Base-by-base conservation (phyloP, 2,113 vertebrate species). In the Myanophis thanlyinensis region DNA sequence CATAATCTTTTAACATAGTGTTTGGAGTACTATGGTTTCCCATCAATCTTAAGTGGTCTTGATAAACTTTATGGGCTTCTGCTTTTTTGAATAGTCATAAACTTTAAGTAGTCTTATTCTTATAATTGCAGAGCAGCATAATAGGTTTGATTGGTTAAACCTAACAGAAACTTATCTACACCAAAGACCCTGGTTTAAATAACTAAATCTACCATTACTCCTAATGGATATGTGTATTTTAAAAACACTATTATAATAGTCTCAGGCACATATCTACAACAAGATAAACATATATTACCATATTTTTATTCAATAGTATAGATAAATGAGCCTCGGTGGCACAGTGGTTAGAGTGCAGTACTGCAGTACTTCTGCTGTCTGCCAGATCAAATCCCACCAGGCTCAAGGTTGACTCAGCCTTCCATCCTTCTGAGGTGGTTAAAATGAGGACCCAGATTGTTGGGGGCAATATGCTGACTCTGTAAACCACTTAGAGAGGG, bases 161-260 rank as follows among this genome's bases (percentile, higher is more conserved):
- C 35, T 0, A 27, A 13, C 67, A 91, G 5, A 25, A 62, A 91
- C 91, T 3, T 90, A 56, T 11, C 51, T 90, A 88, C 89, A 3
- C 88, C 5, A 49, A 67, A 91, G 23, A 51, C 30, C 56, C 93
- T 94, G 93, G 35, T 87, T 35, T 2, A 84, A 40, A 94, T 53
- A 9, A 90, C 53, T 93, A 18, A 35, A 91, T 89, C 92, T 30
- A 47, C 10, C 51, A 44, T 12, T 44, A 88, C 87, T 18, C 2
- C 51, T 90, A 35, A 92, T 86, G 91, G 93, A 93, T 94, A 93
- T 73, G 40, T 46, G 85, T 53, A 46, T 84, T 92, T 92, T 88
- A 51, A 89, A 91, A 1, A 44, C 1, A 13, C 92, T 94, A 87
- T 93, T 88, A 4, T 51, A 90, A 95, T 87, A 12, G 87, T 54